phyloP scores from a whole-genome alignment of 2,113 vertebrate species.

The Lontra canadensis region DNA sequence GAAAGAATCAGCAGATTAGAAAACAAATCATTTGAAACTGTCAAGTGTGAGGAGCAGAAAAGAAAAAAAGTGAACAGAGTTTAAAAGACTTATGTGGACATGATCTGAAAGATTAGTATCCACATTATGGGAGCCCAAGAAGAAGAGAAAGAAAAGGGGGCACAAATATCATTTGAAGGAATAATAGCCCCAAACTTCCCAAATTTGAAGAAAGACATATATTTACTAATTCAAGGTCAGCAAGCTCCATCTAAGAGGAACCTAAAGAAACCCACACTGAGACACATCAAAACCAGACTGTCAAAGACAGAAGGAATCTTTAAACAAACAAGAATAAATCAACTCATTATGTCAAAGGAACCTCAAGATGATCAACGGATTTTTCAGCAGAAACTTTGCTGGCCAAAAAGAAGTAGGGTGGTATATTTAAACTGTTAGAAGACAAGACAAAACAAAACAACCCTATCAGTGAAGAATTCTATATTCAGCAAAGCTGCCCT shows the following conservation, averaged over 20 bases:
- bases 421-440: not conserved
- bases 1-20: not conserved
- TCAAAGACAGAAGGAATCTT: not conserved
- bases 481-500: not conserved
- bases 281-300: not conserved
- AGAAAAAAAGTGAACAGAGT: not conserved
- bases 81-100: not conserved
- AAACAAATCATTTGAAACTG: not conserved
- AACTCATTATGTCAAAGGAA: not conserved
- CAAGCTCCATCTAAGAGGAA: not conserved
- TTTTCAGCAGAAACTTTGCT: not conserved
- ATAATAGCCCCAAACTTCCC: not conserved
- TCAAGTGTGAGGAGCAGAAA: not conserved
- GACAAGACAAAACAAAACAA: not conserved
- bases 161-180: not conserved
- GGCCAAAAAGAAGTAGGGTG: not conserved
- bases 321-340: not conserved
- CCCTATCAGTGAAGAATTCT: not conserved
- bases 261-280: not conserved
- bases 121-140: not conserved
- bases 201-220: not conserved
- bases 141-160: not conserved
- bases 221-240: not conserved
- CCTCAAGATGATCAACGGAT: not conserved
- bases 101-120: not conserved